A percentile compares a stretch with the other conserved stretches of the same genome.
phyloP scores from a whole-genome alignment of 2,113 vertebrate species.

The Phyllostomus discolor region DNA sequence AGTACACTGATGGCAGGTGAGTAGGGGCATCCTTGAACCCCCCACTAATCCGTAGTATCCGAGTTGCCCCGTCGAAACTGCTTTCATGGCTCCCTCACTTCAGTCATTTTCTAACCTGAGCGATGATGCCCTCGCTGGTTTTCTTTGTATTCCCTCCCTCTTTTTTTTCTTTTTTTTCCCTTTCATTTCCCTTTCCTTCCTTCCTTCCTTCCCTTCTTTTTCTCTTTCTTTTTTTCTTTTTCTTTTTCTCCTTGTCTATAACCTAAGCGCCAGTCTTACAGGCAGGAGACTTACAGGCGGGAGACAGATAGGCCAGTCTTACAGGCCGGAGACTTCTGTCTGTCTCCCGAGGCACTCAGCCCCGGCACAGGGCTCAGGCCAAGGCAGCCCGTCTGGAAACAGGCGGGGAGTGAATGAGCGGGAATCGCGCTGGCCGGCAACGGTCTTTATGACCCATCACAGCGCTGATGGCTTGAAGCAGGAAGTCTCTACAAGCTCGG shows the following conservation, averaged over 20 bases:
- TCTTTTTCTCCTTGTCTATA: background rate
- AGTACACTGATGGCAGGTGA: too few species aligned
- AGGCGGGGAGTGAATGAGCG: background rate
- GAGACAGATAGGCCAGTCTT: too few species aligned
- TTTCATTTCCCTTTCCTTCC: too few species aligned
- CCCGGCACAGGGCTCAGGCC: too few species aligned
- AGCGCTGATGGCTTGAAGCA: background rate
- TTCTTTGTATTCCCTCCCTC: background rate
- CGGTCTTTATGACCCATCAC: background rate
- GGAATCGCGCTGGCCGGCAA: background rate
- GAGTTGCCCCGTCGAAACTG: too few species aligned
- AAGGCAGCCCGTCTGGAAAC: background rate
- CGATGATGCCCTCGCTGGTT: background rate
- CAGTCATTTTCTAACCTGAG: background rate
- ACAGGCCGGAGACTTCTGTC: background rate
- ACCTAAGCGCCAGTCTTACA: background rate
- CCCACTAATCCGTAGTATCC: rapidly evolving
- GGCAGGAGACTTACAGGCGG: background rate
- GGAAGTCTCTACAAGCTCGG: background rate
- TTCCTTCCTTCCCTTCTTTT: too few species aligned
- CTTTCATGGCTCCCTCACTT: background rate
- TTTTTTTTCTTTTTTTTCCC: too few species aligned
- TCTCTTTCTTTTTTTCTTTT: too few species aligned
- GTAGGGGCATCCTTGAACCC: background rate
- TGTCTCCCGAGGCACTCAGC: background rate